These are phyloP conservation scores for Picathartes gymnocephalus DNA, from an alignment of 2,113 vertebrate species.

Conservation along the genomic window DNA sequence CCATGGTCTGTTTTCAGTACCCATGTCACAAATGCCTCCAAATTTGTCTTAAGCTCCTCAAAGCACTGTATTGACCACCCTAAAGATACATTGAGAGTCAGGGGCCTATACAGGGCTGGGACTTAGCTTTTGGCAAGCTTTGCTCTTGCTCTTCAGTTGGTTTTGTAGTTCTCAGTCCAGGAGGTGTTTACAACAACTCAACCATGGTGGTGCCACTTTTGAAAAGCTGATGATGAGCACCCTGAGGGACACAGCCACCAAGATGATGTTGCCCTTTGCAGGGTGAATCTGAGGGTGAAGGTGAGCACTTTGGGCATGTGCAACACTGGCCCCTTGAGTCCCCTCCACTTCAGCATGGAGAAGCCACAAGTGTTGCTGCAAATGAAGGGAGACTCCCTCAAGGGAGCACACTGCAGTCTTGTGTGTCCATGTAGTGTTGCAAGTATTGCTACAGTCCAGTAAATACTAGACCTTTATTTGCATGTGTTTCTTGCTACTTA, in stretches of 20 bases:
- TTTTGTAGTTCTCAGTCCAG: background rate
- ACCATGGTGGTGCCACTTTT: accelerated
- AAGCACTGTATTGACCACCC: background rate
- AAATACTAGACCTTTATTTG: background rate
- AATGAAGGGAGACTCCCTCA: background rate
- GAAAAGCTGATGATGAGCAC: background rate
- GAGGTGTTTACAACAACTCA: background rate
- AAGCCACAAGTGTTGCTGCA: accelerated
- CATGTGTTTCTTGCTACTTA: background rate
- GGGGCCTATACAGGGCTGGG: background rate
- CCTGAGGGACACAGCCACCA: background rate
- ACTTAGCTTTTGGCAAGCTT: background rate
- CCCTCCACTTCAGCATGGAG: background rate
- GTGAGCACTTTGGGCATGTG: background rate
- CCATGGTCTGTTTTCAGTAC: background rate
- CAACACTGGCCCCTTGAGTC: background rate
- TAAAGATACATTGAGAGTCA: background rate
- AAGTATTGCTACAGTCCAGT: background rate
- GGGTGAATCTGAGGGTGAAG: background rate
- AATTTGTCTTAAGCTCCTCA: background rate
- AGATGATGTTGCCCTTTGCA: accelerated
- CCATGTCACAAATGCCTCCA: background rate
- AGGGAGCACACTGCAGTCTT: background rate
- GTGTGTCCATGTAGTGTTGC: background rate
- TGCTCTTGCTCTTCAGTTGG: background rate